Evolutionary conservation across 2,113 vertebrate species (phyloP), one percentile per base, ranked within the genome.

Genomic region (Cichladusa arquata): DNA sequence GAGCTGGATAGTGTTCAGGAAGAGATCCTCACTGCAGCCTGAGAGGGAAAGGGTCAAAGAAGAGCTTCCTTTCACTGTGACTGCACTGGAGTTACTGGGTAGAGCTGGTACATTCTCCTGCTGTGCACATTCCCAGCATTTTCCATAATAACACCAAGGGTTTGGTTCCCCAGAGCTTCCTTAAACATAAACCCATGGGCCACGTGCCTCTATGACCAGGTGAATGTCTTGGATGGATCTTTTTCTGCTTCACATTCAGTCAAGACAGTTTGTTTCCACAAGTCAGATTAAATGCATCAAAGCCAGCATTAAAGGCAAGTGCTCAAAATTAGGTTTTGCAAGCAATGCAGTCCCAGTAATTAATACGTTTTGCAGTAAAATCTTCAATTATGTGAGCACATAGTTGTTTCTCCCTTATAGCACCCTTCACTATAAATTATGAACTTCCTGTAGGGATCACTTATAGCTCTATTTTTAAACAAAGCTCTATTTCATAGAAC

Each of bases 11-110:
- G 98, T 98, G 95, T 98, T 97, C 93, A 97, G 97, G 94, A 99
- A 99, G 69, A 99, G 97, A 44, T 93, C 90, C 2, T 95, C 93
- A 14, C 98, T 97, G 86, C 99, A 99, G 84, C 97, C 99, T 99
- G 95, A 73, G 82, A 40, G 51, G 42, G 62, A 77, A 88, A 44
- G 45, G 38, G 79, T 62, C 54, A 88, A 45, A 90, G 60, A 77
- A 88, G 11, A 71, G 38, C 31, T 89, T 36, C 6, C 18, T 74
- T 51, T 61, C 40, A 31, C 79, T 86, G 72, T 31, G 38, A 47
- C 42, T 73, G 40, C 44, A 31, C 48, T 77, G 8, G 5, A 91
- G 25, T 48, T 81, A 50, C 26, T 66, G 60, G 34, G 38, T 51
- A 31, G 24, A 80, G 38, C 71, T 66, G 42, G 28, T 17, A 77